Evolutionary conservation across 2,113 vertebrate genomes (phyloP), one percentile per base, ranked within the genome.

Genomic region (Anhinga anhinga): DNA sequence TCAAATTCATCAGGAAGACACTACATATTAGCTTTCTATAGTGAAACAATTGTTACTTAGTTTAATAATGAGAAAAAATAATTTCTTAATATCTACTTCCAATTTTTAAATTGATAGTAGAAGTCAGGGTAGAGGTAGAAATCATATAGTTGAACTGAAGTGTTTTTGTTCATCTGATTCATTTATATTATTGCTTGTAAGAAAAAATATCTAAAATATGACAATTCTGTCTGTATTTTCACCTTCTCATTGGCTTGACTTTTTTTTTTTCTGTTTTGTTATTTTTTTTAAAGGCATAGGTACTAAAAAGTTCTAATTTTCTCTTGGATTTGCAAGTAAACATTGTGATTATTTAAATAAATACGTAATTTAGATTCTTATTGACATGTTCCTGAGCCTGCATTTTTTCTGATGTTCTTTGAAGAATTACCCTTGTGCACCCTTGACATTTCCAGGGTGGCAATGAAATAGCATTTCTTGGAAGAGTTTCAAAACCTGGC

Each of bases 391-490:
- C 27, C 30, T 21, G 34, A 91, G 76, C 36, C n/a, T 69, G 42
- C 34, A 74, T 83, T 82, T 84, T 52, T 90, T 72, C 71, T 81
- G 71, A 69, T 65, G 52, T 61, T 72, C 88, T 96, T 94, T 90
- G 82, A 94, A 95, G 92, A 90, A 45, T 80, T 76, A 52, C 38
- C 67, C 42, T 88, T 66, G 4, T 15, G 47, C 58, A 90, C 63
- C 84, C 79, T 69, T 95, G 95, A 95, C 96, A 95, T 97, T 97
- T 95, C 73, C 80, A 74, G 29, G 50, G 77, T 93, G 86, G 53
- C n/a, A 47, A 20, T 40, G 77, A 82, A 77, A 93, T 49, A 42
- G 9, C 6, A 34, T 88, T 78, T 71, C 92, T 88, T 96, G 73
- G 49, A 92, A 91, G 63, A 67, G 36, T 67, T 76, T 86, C 87